phyloP scores from a whole-genome alignment of 2,113 vertebrate species.

The Phrynocephalus versicolor region DNA sequence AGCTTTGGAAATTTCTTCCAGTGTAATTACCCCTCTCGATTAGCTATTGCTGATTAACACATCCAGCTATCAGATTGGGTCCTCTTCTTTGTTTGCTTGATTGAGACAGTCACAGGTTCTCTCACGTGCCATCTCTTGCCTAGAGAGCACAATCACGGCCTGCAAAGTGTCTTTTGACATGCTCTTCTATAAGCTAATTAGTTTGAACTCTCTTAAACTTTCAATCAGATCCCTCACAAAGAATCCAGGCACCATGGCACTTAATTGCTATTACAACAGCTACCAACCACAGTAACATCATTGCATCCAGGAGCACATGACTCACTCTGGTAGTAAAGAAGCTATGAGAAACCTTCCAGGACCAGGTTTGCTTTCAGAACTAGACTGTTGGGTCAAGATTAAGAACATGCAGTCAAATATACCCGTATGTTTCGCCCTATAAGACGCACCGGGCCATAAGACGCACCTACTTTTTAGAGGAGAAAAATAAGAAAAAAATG shows the following conservation, averaged over 20 bases:
- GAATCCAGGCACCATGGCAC: constrained; percentile 6
- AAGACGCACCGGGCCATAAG: no score
- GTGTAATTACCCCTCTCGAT: constrained; percentile 2
- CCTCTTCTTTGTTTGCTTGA: background rate
- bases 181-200: constrained; percentile 21
- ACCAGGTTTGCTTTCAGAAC: background rate
- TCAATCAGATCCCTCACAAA: background rate
- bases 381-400: background rate
- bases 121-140: background rate
- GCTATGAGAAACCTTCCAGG: background rate
- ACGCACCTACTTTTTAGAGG: no score
- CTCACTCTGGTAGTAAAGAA: background rate
- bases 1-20: constrained; percentile 25
- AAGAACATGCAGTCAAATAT: background rate
- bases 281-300: background rate
- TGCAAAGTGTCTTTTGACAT: constrained; percentile 19
- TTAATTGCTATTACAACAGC: background rate
- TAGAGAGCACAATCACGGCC: background rate
- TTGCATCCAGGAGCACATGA: background rate
- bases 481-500: no score
- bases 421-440: no score
- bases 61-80: constrained; percentile 12
- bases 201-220: background rate
- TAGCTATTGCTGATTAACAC: background rate
- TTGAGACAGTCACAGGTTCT: constrained; percentile 11